Evolutionary conservation across 2,888 invertebrate genomes (phyloP).

Genomic region (Brachynemurus nebulosus): DNA sequence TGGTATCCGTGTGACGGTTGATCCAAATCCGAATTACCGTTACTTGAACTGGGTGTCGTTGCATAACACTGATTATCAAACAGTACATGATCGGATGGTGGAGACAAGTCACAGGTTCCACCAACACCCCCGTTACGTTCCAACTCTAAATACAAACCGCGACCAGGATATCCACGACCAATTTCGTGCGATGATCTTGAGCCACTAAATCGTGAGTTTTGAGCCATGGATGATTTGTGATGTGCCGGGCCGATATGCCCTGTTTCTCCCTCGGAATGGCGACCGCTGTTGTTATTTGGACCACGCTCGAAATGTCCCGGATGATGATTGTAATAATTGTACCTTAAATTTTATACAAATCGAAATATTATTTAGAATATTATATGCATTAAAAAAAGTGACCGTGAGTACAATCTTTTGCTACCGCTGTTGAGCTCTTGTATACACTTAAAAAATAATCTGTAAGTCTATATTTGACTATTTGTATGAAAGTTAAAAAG

Average conservation of each 20-base stretch:
- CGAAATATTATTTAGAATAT: background rate
- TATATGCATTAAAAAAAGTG: too few species aligned
- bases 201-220: slow-evolving; percentile 49
- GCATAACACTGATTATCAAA: slow-evolving; percentile 94
- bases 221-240: slow-evolving; percentile 42
- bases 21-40: slow-evolving; percentile 82
- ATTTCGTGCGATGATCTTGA: slow-evolving; percentile 59
- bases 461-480: too few species aligned
- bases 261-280: slow-evolving; percentile 35
- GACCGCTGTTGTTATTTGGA: slow-evolving; percentile 39
- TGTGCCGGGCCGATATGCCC: slow-evolving; percentile 37
- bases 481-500: too few species aligned
- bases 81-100: slow-evolving; percentile 85
- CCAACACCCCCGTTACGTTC: slow-evolving; percentile 47
- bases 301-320: slow-evolving; percentile 32
- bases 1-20: slow-evolving; percentile 46
- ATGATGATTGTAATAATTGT: slow-evolving; percentile 44
- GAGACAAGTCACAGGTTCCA: slow-evolving; percentile 49
- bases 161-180: slow-evolving; percentile 54
- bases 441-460: too few species aligned
- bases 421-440: too few species aligned
- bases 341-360: background rate
- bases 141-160: slow-evolving; percentile 65
- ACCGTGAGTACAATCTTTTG: too few species aligned
- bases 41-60: slow-evolving; percentile 86